Evolutionary conservation across 2,797 vertebrate genomes (phyloP).

Genomic region (Oryzias dopingdopingensis): DNA sequence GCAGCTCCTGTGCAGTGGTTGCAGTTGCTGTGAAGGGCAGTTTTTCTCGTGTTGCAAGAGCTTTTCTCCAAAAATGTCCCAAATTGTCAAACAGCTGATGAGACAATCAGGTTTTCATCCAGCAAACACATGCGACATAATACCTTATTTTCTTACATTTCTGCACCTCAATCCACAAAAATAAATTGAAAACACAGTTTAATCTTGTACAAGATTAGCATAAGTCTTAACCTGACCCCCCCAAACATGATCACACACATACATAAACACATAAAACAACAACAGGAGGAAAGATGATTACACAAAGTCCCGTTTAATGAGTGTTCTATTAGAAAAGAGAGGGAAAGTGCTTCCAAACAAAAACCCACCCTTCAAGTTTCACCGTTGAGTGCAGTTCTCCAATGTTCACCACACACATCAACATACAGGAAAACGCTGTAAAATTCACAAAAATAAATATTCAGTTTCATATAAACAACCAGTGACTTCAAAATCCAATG

Average conservation of each 20-base stretch:
- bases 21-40: conserved; percentile 48
- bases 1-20: conserved; percentile 40
- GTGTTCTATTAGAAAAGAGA: conserved; percentile 67
- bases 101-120: too few relatives aligned
- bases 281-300: conserved; percentile 48
- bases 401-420: conserved; percentile 64
- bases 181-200: too few relatives aligned
- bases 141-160: too few relatives aligned
- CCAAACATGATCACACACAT: not conserved
- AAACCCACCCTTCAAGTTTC: conserved; percentile 84
- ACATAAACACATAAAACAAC: conserved; percentile 30
- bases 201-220: not conserved
- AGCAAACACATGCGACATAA: too few relatives aligned
- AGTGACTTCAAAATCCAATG: conserved; percentile 79
- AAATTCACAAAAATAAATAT: conserved; percentile 85
- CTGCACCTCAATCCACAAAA: too few relatives aligned
- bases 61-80: conserved; percentile 14
- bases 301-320: conserved; percentile 81
- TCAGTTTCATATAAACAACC: conserved; percentile 80
- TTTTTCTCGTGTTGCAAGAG: conserved; percentile 52
- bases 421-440: conserved; percentile 60
- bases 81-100: too few relatives aligned
- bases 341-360: conserved; percentile 83
- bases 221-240: not conserved
- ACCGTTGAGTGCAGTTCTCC: conserved; percentile 81